Evolutionary conservation across 2,113 vertebrate genomes (phyloP).

Genomic region (Sturnus vulgaris): DNA sequence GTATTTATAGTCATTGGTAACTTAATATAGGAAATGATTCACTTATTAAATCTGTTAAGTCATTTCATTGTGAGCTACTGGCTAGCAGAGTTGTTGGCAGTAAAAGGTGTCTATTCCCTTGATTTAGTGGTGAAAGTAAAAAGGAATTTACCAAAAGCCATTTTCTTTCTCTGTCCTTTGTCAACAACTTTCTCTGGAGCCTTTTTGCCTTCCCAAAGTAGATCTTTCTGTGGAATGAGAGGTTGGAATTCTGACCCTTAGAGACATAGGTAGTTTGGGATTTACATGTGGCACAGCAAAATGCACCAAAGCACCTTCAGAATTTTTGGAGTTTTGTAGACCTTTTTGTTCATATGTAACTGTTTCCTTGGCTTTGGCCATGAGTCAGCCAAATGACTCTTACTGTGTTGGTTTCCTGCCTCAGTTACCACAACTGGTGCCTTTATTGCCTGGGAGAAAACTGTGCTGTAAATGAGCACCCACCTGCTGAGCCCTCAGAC

Average conservation of each 20-base stretch:
- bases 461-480: not conserved
- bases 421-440: not conserved
- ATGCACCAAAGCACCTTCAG: not conserved
- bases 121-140: not conserved
- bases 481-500: not conserved
- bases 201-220: not conserved
- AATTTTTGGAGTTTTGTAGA: not conserved
- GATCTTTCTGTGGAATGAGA: not conserved
- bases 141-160: not conserved
- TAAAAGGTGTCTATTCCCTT: not conserved
- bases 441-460: not conserved
- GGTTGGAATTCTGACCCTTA: not conserved
- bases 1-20: slow-evolving; percentile 30
- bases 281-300: not conserved
- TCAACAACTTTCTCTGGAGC: not conserved
- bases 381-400: not conserved
- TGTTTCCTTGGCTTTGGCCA: not conserved
- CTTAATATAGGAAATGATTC: slow-evolving; percentile 30
- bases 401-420: not conserved
- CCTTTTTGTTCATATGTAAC: rapidly evolving
- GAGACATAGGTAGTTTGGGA: not conserved
- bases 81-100: not conserved
- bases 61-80: slow-evolving; percentile 10
- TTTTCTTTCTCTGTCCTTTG: not conserved
- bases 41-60: slow-evolving; percentile 21